phyloP scores from a whole-genome alignment of 2,113 vertebrate genomes.

The Peromyscus polionotus region DNA sequence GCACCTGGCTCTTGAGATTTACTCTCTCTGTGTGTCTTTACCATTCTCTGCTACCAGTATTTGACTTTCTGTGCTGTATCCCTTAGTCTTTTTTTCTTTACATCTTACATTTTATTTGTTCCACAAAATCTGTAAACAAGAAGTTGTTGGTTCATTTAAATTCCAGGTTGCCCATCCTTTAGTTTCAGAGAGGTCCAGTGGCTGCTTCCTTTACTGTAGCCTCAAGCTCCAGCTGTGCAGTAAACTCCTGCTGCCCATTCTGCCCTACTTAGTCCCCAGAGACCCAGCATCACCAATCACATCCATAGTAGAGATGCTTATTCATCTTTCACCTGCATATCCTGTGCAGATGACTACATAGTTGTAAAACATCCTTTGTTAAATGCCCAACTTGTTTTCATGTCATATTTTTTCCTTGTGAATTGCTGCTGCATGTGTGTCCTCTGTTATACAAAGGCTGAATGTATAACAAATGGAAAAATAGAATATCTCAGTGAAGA shows the following conservation, averaged over 20 bases:
- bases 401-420: neutral
- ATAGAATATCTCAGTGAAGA: neutral
- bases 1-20: neutral
- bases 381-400: neutral
- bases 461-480: neutral
- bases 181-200: neutral
- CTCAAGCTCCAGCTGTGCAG: neutral
- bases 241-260: fast-evolving
- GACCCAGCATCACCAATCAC: neutral
- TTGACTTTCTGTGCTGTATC: neutral
- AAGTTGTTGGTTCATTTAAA: neutral
- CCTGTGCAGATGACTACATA: neutral
- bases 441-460: neutral
- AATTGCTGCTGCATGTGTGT: neutral
- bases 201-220: neutral
- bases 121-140: neutral
- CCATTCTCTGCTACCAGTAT: neutral
- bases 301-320: neutral
- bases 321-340: neutral
- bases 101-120: neutral
- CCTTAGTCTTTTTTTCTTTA: neutral
- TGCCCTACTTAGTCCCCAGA: neutral
- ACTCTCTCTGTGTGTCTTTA: fast-evolving
- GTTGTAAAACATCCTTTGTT: neutral
- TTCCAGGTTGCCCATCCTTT: neutral